These are phyloP conservation scores for Melanotus villosus DNA, from an alignment of 2,888 invertebrate genomes.

Conservation along the genomic window DNA sequence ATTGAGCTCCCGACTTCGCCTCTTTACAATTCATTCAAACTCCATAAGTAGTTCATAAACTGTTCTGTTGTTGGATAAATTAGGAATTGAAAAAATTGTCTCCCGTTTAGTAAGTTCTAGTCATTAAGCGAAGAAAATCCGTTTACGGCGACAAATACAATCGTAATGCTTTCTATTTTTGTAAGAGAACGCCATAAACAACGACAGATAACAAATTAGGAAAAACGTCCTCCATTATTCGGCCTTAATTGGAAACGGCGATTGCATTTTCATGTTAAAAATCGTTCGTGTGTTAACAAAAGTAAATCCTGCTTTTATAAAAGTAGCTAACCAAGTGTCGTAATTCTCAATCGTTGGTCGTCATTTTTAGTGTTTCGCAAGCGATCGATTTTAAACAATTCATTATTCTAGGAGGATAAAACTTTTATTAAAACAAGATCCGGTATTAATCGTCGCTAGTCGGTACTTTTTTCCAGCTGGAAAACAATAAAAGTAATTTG, in stretches of 20 bases:
- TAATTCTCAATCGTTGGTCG: not conserved
- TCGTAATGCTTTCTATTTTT: constrained; percentile 19
- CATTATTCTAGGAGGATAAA: not conserved
- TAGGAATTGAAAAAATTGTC: not conserved
- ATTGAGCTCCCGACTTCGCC: no score
- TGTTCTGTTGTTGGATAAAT: no score
- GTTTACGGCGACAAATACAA: constrained; percentile 27
- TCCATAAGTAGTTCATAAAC: no score
- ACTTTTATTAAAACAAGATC: constrained; percentile 18
- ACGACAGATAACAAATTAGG: constrained; percentile 24
- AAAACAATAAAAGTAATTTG: constrained; percentile 31
- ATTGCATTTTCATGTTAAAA: not conserved
- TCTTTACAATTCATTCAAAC: no score
- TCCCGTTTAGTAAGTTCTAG: constrained; percentile 19
- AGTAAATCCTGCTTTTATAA: not conserved
- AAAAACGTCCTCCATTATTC: not conserved
- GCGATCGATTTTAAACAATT: not conserved
- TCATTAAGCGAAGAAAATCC: constrained; percentile 22
- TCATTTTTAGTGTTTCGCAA: not conserved
- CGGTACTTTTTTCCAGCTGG: not conserved
- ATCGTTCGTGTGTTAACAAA: not conserved
- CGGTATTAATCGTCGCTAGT: constrained; percentile 12
- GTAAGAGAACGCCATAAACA: constrained; percentile 22
- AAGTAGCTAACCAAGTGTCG: not conserved
- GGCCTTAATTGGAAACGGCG: constrained; percentile 27